A percentile compares a stretch with the other conserved stretches of the same genome.
Conservation (phyloP, 2,113 vertebrate genomes). For the Dryoscopus gambensis region DNA sequence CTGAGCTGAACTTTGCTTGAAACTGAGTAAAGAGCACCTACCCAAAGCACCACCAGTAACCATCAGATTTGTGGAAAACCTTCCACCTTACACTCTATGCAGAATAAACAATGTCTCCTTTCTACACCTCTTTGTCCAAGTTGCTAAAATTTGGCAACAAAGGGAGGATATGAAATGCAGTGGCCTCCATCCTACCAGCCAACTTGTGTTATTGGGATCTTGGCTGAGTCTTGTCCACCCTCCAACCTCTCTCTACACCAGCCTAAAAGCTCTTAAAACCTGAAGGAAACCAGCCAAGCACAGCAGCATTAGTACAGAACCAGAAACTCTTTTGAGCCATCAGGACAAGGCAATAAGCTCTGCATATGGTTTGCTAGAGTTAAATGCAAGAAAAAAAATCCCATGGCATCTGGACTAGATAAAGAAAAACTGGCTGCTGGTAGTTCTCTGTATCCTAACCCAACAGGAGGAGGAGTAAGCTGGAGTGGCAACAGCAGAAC, state of each 20-base stretch:
- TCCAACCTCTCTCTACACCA: background rate
- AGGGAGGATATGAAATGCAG: background rate
- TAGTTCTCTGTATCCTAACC: background rate
- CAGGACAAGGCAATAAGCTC: background rate
- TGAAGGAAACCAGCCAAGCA: background rate
- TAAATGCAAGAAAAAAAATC: background rate
- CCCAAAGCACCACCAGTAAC: background rate
- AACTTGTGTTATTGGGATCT: background rate
- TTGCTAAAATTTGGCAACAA: background rate
- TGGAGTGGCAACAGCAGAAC: background rate
- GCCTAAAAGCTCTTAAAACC: background rate
- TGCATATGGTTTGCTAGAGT: background rate
- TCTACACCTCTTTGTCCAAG: background rate
- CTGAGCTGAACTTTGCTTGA: background rate
- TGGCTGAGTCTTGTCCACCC: background rate
- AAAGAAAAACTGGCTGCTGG: background rate
- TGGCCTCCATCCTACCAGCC: background rate
- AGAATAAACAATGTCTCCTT: background rate
- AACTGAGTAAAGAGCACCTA: background rate
- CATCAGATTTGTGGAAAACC: background rate
- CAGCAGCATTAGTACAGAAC: background rate
- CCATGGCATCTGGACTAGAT: background rate
- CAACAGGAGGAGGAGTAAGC: background rate
- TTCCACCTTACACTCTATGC: background rate
- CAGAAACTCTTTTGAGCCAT: background rate